These are phyloP conservation scores for Herminia tarsipennalis DNA, from an alignment of 2,888 invertebrate species.

Conservation along the genomic window DNA sequence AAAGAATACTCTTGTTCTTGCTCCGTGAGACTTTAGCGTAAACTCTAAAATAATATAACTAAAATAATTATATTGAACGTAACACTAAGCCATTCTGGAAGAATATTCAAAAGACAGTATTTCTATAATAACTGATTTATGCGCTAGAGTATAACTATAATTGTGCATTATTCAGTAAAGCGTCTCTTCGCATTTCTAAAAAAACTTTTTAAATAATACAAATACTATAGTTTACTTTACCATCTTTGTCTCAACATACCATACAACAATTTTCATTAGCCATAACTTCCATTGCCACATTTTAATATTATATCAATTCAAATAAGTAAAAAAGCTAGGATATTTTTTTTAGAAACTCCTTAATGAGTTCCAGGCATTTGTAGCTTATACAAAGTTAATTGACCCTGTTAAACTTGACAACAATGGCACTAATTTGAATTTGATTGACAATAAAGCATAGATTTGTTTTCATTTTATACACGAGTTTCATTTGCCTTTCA, in stretches of 20 bases:
- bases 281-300: constrained; percentile 5
- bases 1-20: no score
- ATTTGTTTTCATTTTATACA: constrained; percentile 3
- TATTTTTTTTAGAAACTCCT: constrained; percentile 7
- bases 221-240: no score
- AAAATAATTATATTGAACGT: no score
- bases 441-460: constrained; percentile 33
- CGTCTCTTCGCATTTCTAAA: no score
- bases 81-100: no score
- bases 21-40: no score
- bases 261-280: constrained; percentile 8
- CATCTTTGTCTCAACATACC: neutral
- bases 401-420: constrained; percentile 37
- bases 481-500: neutral
- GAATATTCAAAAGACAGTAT: constrained; percentile 6
- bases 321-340: constrained; percentile 22
- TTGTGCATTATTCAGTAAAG: no score
- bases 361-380: constrained; percentile 11
- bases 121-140: neutral
- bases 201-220: no score
- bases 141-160: no score
- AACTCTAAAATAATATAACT: no score
- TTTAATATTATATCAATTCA: constrained; percentile 12
- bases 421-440: constrained; percentile 32
- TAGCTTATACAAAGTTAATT: constrained; percentile 33